phyloP scores from a whole-genome alignment of 1,140 invertebrate species.

The Temnothorax nylanderi region DNA sequence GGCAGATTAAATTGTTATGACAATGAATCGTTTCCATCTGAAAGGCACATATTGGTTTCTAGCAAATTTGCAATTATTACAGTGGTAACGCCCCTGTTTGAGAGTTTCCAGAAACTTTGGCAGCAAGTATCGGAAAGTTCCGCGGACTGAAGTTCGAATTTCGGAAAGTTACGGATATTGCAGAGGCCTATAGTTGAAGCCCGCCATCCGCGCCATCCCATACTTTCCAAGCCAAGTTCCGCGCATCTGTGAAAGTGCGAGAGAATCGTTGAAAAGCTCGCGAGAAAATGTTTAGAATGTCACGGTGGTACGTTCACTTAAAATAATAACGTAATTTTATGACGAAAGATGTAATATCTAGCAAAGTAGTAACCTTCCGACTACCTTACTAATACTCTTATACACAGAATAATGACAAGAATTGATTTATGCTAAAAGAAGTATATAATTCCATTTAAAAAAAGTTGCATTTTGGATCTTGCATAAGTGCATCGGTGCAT shows the following conservation, averaged over 20 bases:
- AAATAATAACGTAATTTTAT: neutral
- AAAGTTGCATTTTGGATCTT: neutral
- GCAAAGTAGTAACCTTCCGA: neutral
- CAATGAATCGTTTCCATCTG: neutral
- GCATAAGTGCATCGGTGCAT: neutral
- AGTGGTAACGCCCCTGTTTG: constrained; percentile 14
- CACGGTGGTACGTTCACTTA: neutral
- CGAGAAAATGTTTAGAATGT: neutral
- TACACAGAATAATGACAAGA: neutral
- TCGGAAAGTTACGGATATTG: constrained; percentile 52
- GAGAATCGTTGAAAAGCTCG: neutral
- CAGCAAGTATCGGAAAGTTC: constrained; percentile 51
- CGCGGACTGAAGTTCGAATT: constrained; percentile 40
- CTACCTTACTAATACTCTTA: too few species aligned
- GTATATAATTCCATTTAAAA: neutral
- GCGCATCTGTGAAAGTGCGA: neutral
- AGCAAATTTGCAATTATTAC: constrained; percentile 57
- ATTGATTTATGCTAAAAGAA: neutral
- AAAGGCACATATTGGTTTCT: constrained; percentile 14
- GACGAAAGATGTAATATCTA: neutral
- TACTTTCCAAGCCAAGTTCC: constrained; percentile 26
- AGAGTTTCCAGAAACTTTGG: constrained; percentile 35
- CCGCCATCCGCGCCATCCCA: neutral
- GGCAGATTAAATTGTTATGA: neutral
- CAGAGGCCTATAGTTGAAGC: constrained; percentile 25